Conservation (phyloP, 2,797 vertebrate genomes). For the Eulemur albifrons region DNA sequence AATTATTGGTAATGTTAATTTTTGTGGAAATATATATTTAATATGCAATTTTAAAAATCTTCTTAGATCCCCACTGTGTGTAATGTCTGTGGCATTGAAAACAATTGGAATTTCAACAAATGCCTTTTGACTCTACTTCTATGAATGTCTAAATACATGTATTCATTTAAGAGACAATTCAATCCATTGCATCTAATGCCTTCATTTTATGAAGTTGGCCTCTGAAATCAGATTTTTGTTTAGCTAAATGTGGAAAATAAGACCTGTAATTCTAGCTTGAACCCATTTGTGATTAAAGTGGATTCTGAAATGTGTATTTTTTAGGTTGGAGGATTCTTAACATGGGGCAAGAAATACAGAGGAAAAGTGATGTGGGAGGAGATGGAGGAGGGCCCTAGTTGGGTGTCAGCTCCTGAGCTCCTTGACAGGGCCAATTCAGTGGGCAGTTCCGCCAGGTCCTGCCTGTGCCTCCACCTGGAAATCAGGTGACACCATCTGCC, state of each 20-base stretch:
- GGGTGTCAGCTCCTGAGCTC: background rate
- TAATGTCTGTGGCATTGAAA: background rate
- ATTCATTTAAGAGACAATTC: constrained; percentile 8
- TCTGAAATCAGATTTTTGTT: constrained; percentile 8
- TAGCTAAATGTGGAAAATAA: background rate
- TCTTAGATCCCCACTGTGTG: background rate
- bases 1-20: constrained; percentile 35
- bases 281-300: background rate
- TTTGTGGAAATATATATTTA: constrained; percentile 11
- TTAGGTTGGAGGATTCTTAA: background rate
- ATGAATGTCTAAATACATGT: background rate
- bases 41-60: background rate
- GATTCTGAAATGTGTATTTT: background rate
- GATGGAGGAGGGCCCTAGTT: background rate
- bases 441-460: background rate
- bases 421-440: background rate
- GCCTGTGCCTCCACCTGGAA: constrained; percentile 2
- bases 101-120: background rate
- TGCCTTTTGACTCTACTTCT: background rate
- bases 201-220: background rate
- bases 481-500: background rate
- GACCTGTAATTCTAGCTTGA: background rate
- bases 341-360: background rate
- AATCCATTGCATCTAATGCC: background rate
- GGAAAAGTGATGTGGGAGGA: background rate